These are phyloP conservation scores for Hemicentrotus pulcherrimus DNA, from an alignment of 35 echinoderm and acorn worm species.

Conservation along the genomic window DNA sequence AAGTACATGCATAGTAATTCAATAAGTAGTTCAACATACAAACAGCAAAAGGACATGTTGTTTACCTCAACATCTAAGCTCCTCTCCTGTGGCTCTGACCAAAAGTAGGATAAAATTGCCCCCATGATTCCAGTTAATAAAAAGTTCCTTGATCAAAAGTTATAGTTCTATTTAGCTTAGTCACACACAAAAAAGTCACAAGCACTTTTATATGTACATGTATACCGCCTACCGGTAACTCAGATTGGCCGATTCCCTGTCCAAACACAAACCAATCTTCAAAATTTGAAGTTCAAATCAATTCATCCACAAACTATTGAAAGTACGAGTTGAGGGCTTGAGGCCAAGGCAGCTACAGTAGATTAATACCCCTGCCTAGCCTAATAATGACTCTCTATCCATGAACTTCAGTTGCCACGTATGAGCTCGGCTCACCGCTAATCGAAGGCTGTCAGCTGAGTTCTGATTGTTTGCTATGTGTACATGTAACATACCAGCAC, in stretches of 20 bases:
- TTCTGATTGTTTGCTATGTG: neutral
- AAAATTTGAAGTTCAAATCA: neutral
- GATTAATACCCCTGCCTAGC: neutral
- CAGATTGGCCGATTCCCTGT: neutral
- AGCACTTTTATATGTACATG: too few species aligned
- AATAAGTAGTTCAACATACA: neutral
- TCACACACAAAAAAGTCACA: too few species aligned
- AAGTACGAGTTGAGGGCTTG: neutral
- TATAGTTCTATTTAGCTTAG: neutral
- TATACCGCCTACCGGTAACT: too few species aligned
- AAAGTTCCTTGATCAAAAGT: neutral
- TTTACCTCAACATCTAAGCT: neutral
- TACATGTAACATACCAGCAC: neutral
- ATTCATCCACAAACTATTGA: neutral
- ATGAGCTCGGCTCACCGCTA: neutral
- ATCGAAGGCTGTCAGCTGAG: neutral
- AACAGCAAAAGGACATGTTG: neutral
- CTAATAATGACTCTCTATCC: neutral
- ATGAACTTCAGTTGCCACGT: neutral
- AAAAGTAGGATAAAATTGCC: neutral
- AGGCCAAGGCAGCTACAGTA: neutral
- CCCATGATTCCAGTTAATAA: neutral
- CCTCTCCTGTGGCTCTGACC: neutral
- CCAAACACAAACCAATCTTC: neutral
- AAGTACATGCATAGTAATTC: too few species aligned